Evolutionary conservation across 2,888 invertebrate species (phyloP), one percentile per base, ranked within the genome.

Genomic region (Lutraria lutraria): DNA sequence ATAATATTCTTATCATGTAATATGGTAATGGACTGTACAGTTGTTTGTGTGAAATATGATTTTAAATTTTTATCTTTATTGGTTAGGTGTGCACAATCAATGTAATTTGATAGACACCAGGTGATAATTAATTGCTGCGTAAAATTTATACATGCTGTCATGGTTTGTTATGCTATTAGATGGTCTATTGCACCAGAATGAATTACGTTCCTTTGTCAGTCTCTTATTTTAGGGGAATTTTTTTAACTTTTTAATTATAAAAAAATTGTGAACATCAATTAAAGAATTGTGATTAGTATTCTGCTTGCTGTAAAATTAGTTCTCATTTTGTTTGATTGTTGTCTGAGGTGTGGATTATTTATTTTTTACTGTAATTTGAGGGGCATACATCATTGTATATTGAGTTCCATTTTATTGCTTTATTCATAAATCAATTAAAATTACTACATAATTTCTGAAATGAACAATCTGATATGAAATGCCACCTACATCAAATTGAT

Each of bases 401-500:
- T 12, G 25, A 25, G 12, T 68, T 68, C 12, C 63, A 68, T 25
- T 68, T 68, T 25, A 68, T 68, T 68, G 25, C 63, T 1, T 0
- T n/a, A 0, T 0, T 12, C 2, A 68, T 68, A 68, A 25, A 68
- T 68, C 6, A 25, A 25, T 25, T 12, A 25, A 68, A n/a, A n/a
- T 68, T 68, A 25, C 63, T 25, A 25, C n/a, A n/a, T 68, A 4
- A 68, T 68, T 68, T 68, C 63, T 68, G 63, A 68, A 43, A 68
- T 68, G 25, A 68, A 68, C 15, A 25, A 25, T 68, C 10, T 6
- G 25, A 12, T 10, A 25, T 21, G n/a, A 79, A n/a, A 34, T 83
- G 52, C 83, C 52, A 83, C 52, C 83, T 72, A 72, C 83, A 63
- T 63, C 29, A 83, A 68, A 68, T 25, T 68, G 63, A 68, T 68